Evolutionary conservation across 2,797 vertebrate species (phyloP).

Genomic region (Gymnothorax reevesii): DNA sequence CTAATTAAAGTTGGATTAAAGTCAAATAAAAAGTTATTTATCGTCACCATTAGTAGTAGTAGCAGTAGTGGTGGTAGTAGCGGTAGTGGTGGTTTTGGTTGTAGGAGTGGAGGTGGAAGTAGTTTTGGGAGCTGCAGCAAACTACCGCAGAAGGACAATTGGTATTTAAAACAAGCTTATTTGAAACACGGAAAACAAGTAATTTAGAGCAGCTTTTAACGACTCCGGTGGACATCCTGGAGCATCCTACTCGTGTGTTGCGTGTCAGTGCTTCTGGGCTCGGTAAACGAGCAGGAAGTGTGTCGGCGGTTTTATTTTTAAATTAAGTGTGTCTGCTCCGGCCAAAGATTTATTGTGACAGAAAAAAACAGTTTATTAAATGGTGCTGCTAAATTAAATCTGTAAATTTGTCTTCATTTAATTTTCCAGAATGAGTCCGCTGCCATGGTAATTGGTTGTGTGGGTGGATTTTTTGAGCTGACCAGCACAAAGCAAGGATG

Average conservation of each 20-base stretch:
- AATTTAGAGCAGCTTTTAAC: neutral
- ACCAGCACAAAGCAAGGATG: neutral
- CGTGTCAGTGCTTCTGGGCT: neutral
- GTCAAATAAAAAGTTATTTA: no score
- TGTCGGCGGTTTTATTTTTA: neutral
- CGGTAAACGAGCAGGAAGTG: neutral
- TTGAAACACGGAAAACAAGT: neutral
- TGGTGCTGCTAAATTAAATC: neutral
- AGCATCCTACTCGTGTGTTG: neutral
- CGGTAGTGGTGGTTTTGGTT: no score
- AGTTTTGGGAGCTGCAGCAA: no score
- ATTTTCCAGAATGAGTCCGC: neutral
- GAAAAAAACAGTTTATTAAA: slow-evolving; percentile 11
- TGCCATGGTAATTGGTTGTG: no score
- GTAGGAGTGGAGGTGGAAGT: neutral
- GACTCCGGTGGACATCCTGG: neutral
- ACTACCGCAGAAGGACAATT: no score
- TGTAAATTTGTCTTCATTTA: neutral
- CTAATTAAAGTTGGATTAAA: no score
- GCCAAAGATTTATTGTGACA: neutral
- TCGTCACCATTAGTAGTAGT: no score
- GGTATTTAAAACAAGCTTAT: no score
- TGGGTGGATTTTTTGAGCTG: neutral
- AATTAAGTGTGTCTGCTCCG: neutral
- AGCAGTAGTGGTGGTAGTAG: no score